These are phyloP conservation scores for Gephyroberyx darwinii DNA, from an alignment of 2,797 vertebrate species.

Conservation along the genomic window DNA sequence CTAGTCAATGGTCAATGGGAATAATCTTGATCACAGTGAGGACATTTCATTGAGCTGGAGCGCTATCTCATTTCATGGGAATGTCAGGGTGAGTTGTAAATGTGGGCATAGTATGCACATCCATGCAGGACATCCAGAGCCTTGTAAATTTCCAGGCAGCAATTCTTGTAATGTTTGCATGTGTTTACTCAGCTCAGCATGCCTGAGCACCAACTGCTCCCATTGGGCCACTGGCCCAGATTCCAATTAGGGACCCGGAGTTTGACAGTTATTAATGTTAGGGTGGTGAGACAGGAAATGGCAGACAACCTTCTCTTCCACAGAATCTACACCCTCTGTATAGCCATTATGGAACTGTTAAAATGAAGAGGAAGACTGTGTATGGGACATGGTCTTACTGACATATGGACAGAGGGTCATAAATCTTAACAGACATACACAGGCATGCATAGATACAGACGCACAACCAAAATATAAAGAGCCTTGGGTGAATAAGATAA, in stretches of 20 bases:
- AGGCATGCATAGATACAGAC: not conserved
- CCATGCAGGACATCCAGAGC: slow-evolving; percentile 74
- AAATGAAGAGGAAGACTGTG: too few species aligned
- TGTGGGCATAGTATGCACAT: slow-evolving; percentile 55
- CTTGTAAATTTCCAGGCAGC: slow-evolving; percentile 77
- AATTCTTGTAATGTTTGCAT: slow-evolving; percentile 75
- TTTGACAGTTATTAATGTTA: slow-evolving; percentile 76
- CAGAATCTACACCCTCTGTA: slow-evolving; percentile 59
- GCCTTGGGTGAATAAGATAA: not conserved
- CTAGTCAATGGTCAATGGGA: slow-evolving; percentile 2
- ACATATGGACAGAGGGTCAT: not conserved
- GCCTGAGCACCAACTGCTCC: slow-evolving; percentile 52
- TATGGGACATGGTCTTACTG: not conserved
- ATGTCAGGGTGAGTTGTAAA: slow-evolving; percentile 56
- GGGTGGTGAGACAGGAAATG: slow-evolving; percentile 64
- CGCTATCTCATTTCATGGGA: slow-evolving; percentile 63
- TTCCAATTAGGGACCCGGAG: slow-evolving; percentile 68
- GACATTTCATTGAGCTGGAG: slow-evolving; percentile 15
- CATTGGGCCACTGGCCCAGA: slow-evolving; percentile 64
- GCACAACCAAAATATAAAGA: not conserved
- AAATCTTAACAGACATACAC: not conserved
- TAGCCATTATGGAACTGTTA: slow-evolving; percentile 57
- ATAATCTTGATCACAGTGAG: slow-evolving; percentile 1
- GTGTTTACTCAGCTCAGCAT: slow-evolving; percentile 75
- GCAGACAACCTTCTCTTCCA: slow-evolving; percentile 63